Conservation (phyloP, 2,113 vertebrate species). For the Brachyistius frenatus region DNA sequence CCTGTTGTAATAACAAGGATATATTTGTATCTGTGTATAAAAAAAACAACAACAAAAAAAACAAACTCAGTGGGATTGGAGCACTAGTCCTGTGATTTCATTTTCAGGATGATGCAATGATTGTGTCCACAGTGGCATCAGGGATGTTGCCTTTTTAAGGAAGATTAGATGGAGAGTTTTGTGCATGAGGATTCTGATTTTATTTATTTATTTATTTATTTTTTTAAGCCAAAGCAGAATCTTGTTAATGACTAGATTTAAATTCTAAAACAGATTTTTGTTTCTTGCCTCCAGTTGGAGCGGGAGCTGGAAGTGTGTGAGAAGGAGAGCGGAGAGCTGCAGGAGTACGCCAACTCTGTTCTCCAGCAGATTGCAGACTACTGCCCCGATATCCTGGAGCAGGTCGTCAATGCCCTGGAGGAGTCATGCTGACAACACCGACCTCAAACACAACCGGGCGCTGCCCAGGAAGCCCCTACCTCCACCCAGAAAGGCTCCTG, state of each 20-base stretch:
- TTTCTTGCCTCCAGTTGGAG: slow-evolving; percentile 85
- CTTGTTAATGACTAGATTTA: background rate
- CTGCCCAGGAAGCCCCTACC: slow-evolving; percentile 52
- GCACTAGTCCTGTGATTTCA: too few relatives aligned
- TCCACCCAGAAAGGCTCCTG: slow-evolving; percentile 28
- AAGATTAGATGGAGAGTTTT: too few relatives aligned
- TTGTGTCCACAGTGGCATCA: too few relatives aligned
- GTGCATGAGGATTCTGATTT: too few relatives aligned
- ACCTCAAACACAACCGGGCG: slow-evolving; percentile 41
- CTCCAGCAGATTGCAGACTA: slow-evolving; percentile 98
- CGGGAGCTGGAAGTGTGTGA: slow-evolving; percentile 92
- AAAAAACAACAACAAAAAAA: too few relatives aligned
- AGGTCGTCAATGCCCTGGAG: slow-evolving; percentile 97
- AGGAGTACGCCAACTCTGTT: slow-evolving; percentile 96
- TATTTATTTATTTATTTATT: too few relatives aligned
- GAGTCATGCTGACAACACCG: slow-evolving; percentile 89
- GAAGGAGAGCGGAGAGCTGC: slow-evolving; percentile 92
- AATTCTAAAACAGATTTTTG: background rate
- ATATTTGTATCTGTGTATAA: too few relatives aligned
- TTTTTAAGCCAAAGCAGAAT: too few relatives aligned
- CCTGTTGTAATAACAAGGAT: too few relatives aligned
- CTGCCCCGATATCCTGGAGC: slow-evolving; percentile 99
- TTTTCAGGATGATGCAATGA: too few relatives aligned
- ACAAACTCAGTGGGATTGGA: too few relatives aligned
- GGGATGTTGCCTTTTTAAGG: too few relatives aligned